Evolutionary conservation across 53 echinoderm and acorn worm genomes (phyloP).

Genomic region (Holothuria leucospilota): DNA sequence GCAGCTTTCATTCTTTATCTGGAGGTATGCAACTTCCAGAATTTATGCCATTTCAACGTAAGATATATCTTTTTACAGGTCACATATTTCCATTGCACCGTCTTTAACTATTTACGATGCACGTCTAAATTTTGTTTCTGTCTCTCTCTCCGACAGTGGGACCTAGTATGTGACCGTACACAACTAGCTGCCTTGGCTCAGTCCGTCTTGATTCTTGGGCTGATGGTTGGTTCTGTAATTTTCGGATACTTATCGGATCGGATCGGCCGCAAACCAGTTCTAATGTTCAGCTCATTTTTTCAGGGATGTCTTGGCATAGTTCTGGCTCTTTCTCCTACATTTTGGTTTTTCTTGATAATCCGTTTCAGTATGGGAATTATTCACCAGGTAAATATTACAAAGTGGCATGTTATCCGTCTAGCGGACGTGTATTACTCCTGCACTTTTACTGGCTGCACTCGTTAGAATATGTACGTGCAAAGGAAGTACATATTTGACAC

Average conservation of each 20-base stretch:
- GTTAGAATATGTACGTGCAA: too few species aligned
- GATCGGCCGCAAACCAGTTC: conserved; percentile 7
- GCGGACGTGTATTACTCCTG: too few species aligned
- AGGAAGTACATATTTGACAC: too few species aligned
- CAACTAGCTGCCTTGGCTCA: background rate
- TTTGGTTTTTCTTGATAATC: background rate
- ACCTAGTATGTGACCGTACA: conserved; percentile 21
- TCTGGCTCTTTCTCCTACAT: background rate
- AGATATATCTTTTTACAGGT: too few species aligned
- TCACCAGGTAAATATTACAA: background rate
- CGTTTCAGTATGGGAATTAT: background rate
- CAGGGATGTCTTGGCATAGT: conserved; percentile 31
- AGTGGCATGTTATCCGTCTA: too few species aligned
- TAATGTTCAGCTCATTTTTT: background rate
- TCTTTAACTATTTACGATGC: too few species aligned
- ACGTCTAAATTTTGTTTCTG: too few species aligned
- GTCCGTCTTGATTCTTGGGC: background rate
- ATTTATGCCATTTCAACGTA: too few species aligned
- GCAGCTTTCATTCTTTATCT: too few species aligned
- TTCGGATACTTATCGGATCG: conserved; percentile 19
- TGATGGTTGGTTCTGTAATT: background rate
- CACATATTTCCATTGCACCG: too few species aligned
- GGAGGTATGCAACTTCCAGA: too few species aligned
- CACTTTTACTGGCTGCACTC: too few species aligned
- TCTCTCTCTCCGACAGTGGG: background rate